Evolutionary conservation across 2,888 invertebrate species (phyloP).

Genomic region (Mellilla xanthometata): DNA sequence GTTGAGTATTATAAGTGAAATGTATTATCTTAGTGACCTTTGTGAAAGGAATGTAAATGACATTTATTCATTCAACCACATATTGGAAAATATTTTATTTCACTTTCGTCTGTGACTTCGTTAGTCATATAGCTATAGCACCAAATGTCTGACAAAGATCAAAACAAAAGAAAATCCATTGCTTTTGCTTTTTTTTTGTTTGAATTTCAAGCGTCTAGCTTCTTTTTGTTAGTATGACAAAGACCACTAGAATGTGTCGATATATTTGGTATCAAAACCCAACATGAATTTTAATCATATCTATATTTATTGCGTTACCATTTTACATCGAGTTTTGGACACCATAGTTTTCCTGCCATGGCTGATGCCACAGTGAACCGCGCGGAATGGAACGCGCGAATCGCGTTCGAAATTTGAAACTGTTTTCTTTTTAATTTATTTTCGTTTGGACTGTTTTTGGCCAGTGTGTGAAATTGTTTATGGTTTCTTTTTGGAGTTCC

Average conservation of each 20-base stretch:
- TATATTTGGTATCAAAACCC: constrained; percentile 45
- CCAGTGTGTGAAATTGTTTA: constrained; percentile 33
- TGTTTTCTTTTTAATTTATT: constrained; percentile 5
- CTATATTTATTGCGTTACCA: constrained; percentile 50
- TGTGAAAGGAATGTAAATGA: no score
- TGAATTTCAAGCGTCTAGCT: no score
- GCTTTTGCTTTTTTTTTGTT: no score
- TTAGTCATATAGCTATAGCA: no score
- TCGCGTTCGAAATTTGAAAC: constrained; percentile 45
- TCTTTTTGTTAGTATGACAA: constrained; percentile 6
- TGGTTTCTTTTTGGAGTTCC: constrained; percentile 6
- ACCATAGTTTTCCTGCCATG: constrained; percentile 47
- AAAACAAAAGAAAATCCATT: no score
- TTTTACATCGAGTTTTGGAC: constrained; percentile 34
- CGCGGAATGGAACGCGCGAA: constrained; percentile 53
- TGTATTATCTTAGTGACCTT: no score
- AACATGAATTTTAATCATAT: constrained; percentile 57
- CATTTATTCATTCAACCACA: no score
- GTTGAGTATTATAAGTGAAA: no score
- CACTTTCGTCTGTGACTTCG: no score
- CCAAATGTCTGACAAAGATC: no score
- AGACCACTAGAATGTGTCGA: background rate
- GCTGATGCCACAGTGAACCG: constrained; percentile 35
- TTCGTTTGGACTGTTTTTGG: constrained; percentile 40
- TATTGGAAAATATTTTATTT: no score